phyloP scores from a whole-genome alignment of 2,797 vertebrate genomes.

The Trachops cirrhosus region DNA sequence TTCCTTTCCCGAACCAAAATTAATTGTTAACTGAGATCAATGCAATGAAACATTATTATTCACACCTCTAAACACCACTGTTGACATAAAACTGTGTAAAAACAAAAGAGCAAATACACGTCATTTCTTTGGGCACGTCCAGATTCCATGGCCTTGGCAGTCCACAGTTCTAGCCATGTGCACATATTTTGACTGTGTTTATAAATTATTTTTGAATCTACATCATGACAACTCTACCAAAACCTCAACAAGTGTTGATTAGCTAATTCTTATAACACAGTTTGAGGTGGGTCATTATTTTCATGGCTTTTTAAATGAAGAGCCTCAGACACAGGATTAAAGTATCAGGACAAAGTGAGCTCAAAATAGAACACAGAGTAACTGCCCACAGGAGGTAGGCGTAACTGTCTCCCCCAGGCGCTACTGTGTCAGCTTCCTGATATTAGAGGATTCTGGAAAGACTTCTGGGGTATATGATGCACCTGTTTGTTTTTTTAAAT shows the following conservation, averaged over 20 bases:
- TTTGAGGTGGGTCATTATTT: neutral
- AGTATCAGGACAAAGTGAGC: neutral
- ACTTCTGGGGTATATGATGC: neutral
- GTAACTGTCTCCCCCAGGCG: neutral
- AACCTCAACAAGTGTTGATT: neutral
- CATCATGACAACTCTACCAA: neutral
- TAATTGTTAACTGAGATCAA: neutral
- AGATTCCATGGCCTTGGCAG: neutral
- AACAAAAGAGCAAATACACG: neutral
- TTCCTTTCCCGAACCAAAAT: neutral
- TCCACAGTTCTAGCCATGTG: neutral
- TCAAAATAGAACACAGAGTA: neutral
- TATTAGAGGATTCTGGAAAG: neutral
- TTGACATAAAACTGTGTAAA: neutral
- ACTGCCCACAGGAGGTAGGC: neutral
- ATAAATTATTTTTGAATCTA: neutral
- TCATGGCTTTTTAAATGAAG: slow-evolving; percentile 9
- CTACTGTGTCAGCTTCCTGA: neutral
- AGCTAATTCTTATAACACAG: neutral
- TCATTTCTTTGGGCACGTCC: neutral
- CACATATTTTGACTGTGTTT: neutral
- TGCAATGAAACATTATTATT: neutral
- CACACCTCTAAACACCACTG: neutral
- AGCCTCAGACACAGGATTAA: slow-evolving; percentile 46
- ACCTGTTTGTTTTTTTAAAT: neutral